Evolutionary conservation across 1,140 invertebrate species (phyloP).

Genomic region (Charaxes varanes): DNA sequence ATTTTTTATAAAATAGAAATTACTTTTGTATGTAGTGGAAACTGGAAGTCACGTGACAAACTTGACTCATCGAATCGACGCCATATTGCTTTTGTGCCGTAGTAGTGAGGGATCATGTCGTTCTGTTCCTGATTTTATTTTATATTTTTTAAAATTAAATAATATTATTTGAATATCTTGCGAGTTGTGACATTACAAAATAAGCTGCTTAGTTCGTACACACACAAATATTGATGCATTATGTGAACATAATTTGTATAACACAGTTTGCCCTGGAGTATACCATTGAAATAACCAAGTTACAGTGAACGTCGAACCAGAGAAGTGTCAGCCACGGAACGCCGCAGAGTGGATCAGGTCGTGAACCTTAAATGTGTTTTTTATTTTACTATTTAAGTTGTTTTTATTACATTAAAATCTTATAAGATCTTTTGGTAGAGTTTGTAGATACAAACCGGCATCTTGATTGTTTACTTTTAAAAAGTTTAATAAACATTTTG

Average conservation of each 20-base stretch:
- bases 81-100: constrained; percentile 55
- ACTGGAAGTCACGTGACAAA: constrained; percentile 46
- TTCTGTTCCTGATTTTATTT: constrained; percentile 37
- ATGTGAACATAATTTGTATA: not conserved
- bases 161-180: no score
- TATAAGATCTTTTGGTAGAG: constrained; percentile 6
- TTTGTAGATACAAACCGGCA: constrained; percentile 2
- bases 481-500: no score
- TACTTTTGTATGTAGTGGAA: constrained; percentile 7
- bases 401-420: constrained; percentile 9
- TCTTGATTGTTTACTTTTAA: constrained; percentile 5
- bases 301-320: constrained; percentile 44
- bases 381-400: constrained; percentile 8
- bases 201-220: not conserved
- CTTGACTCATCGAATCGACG: constrained; percentile 29
- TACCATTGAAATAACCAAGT: constrained; percentile 55
- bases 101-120: constrained; percentile 37
- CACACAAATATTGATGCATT: not conserved
- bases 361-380: constrained; percentile 14
- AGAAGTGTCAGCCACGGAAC: constrained; percentile 39
- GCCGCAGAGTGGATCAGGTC: constrained; percentile 33
- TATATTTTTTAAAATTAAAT: no score
- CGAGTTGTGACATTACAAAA: constrained; percentile 4
- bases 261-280: constrained; percentile 32
- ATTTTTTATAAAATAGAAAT: not conserved